Evolutionary conservation across 2,797 vertebrate genomes (phyloP).

Genomic region (Notolepis coatsorum): DNA sequence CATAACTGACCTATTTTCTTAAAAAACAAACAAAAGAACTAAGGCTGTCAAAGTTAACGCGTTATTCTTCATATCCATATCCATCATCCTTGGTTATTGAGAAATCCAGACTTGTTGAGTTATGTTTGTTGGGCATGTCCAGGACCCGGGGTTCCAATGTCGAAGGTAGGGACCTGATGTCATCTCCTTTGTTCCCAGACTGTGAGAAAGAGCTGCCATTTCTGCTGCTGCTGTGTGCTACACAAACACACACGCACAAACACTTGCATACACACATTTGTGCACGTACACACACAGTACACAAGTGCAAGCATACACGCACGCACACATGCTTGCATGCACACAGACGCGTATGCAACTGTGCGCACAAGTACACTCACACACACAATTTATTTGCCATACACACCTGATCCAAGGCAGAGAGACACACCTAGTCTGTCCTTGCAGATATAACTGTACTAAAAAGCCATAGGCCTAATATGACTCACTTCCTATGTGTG

Average conservation of each 20-base stretch:
- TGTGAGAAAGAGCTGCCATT: slow-evolving; percentile 41
- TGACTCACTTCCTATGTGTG: slow-evolving; percentile 23
- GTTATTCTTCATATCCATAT: too few species aligned
- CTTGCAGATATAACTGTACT: too few species aligned
- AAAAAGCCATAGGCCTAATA: slow-evolving; percentile 8
- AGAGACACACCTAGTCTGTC: slow-evolving; percentile 8
- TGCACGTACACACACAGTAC: not conserved
- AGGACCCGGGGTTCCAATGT: slow-evolving; percentile 10
- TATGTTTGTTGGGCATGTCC: slow-evolving; percentile 10
- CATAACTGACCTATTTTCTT: too few species aligned
- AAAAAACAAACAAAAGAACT: too few species aligned
- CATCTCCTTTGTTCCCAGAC: slow-evolving; percentile 22
- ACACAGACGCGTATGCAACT: too few species aligned
- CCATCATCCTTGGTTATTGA: slow-evolving; percentile 49
- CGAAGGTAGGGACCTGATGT: slow-evolving; percentile 43
- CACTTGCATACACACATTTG: not conserved
- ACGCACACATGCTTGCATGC: too few species aligned
- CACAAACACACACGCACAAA: not conserved
- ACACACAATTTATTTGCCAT: not conserved
- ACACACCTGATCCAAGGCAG: not conserved
- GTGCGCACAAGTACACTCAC: not conserved
- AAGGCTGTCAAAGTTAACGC: too few species aligned
- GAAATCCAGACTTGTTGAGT: slow-evolving; percentile 12
- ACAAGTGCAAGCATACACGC: too few species aligned
- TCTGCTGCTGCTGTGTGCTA: slow-evolving; percentile 10